A percentile compares a stretch with the other conserved stretches of the same genome.
phyloP scores from a whole-genome alignment of 2,797 vertebrate species.

The Pseudochirops cupreus region DNA sequence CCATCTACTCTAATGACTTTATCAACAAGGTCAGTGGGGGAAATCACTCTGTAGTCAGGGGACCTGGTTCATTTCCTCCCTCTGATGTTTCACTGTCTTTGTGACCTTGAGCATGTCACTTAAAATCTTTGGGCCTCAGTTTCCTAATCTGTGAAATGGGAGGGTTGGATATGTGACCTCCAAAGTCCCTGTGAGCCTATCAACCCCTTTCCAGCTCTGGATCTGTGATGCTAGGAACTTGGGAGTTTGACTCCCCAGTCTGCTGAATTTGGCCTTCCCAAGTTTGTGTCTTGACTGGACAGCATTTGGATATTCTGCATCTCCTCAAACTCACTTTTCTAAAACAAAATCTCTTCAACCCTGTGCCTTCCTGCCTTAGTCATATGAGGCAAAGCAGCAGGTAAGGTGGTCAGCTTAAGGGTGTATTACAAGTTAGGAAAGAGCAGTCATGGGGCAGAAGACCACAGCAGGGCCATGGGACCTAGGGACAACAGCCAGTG shows the following conservation, averaged over 20 bases:
- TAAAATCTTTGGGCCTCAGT: constrained; percentile 11
- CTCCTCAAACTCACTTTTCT: background rate
- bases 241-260: background rate
- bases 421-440: background rate
- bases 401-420: background rate
- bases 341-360: background rate
- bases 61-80: background rate
- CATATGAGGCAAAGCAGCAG: background rate
- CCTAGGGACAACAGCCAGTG: background rate
- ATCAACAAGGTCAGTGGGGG: background rate
- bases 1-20: background rate
- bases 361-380: background rate
- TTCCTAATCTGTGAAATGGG: constrained; percentile 1
- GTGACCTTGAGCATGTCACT: constrained; percentile 1
- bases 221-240: background rate
- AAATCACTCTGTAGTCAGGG: background rate
- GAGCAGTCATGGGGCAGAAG: background rate
- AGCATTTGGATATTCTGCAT: background rate
- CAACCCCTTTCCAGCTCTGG: background rate
- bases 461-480: background rate
- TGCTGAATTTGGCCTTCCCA: background rate
- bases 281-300: background rate
- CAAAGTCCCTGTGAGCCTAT: background rate
- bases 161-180: background rate
- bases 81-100: background rate